Evolutionary conservation across 2,797 vertebrate genomes (phyloP).

Genomic region (Sebastes flavidus): DNA sequence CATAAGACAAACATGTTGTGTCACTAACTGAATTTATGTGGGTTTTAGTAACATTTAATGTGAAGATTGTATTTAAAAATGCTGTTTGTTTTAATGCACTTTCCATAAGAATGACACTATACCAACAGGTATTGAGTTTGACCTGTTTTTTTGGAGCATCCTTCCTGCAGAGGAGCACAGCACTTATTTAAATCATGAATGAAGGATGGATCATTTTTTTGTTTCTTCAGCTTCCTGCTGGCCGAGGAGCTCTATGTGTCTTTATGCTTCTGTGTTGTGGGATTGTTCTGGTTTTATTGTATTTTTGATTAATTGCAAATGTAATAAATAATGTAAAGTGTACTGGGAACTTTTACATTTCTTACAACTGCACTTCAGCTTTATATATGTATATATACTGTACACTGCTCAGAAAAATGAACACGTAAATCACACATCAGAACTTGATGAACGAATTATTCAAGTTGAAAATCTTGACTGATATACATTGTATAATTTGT

Average conservation of each 20-base stretch:
- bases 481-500: no score
- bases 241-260: background rate
- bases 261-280: background rate
- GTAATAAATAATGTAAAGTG: conserved; percentile 26
- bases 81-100: conserved; percentile 22
- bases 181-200: conserved; percentile 4
- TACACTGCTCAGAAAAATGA: no score
- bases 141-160: background rate
- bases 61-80: background rate
- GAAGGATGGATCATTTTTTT: background rate
- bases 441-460: no score
- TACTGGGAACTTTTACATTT: background rate
- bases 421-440: no score
- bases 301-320: background rate
- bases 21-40: background rate
- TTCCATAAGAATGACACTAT: background rate
- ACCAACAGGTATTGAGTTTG: background rate
- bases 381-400: no score
- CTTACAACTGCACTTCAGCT: background rate
- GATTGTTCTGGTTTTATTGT: background rate
- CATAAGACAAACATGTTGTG: background rate
- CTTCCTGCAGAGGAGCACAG: background rate
- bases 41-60: background rate
- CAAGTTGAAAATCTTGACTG: no score
- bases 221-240: conserved; percentile 38